phyloP scores from a whole-genome alignment of 2,888 invertebrate genomes.

The Catocala sponsa region DNA sequence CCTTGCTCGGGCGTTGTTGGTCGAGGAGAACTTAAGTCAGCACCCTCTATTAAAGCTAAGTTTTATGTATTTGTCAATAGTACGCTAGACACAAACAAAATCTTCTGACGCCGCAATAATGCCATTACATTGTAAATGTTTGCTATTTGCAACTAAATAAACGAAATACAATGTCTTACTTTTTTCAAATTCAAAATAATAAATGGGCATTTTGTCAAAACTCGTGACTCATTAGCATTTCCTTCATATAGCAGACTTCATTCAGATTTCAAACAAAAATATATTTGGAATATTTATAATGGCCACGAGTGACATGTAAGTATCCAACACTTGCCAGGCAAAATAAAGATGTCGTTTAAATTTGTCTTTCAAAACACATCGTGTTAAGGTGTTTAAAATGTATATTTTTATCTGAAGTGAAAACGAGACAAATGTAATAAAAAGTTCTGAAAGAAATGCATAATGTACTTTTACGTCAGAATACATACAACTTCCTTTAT shows the following conservation, averaged over 20 bases:
- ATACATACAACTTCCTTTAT: constrained; percentile 34
- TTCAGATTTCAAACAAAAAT: constrained; percentile 18
- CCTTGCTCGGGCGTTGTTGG: constrained; percentile 36
- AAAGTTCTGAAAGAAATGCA: constrained; percentile 28
- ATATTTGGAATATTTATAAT: constrained; percentile 7
- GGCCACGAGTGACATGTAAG: constrained; percentile 18
- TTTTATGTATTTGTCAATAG: constrained; percentile 46
- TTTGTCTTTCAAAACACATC: constrained; percentile 16
- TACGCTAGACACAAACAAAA: constrained; percentile 31
- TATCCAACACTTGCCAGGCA: neutral
- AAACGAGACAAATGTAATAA: constrained; percentile 4
- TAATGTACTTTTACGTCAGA: constrained; percentile 37
- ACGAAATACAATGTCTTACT: constrained; percentile 10
- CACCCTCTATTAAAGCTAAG: constrained; percentile 35
- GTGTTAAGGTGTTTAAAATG: constrained; percentile 5
- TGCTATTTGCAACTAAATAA: constrained; percentile 4
- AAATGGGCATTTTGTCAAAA: constrained; percentile 30
- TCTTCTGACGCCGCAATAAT: constrained; percentile 17
- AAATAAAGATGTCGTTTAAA: neutral
- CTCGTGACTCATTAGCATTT: constrained; percentile 24
- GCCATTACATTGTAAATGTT: constrained; percentile 10
- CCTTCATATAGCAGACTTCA: constrained; percentile 5
- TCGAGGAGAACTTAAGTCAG: constrained; percentile 28
- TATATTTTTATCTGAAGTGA: constrained; percentile 16
- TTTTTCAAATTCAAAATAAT: constrained; percentile 10